phyloP scores from a whole-genome alignment of 30 jellyfish, hydroid and myxozoan genomes.

The Aurelia coerulea region DNA sequence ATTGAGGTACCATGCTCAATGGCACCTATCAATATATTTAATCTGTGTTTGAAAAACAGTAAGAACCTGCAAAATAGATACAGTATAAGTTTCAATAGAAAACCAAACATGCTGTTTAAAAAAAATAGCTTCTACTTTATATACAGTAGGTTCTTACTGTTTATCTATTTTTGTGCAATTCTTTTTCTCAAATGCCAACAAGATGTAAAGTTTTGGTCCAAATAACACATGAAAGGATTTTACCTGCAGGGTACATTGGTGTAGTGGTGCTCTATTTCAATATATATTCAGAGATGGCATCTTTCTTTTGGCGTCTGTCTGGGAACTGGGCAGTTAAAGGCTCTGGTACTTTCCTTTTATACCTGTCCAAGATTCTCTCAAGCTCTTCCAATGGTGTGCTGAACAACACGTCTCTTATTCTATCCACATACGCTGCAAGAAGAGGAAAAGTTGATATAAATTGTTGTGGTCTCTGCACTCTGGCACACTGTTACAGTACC shows the following conservation, averaged over 20 bases:
- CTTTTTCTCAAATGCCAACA: background rate
- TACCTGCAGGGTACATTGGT: slow-evolving; percentile 24
- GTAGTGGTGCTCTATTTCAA: slow-evolving; percentile 18
- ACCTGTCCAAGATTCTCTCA: slow-evolving; percentile 5
- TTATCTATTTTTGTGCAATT: background rate
- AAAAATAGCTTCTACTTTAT: background rate
- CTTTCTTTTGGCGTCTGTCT: slow-evolving; percentile 20
- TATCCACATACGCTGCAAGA: slow-evolving; percentile 16
- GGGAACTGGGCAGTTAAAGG: slow-evolving; percentile 27
- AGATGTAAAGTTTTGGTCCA: background rate
- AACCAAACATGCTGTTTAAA: background rate
- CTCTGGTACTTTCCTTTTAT: slow-evolving; percentile 18
- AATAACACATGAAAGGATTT: background rate
- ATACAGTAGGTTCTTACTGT: background rate
- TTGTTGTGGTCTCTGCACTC: background rate
- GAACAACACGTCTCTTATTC: slow-evolving; percentile 10
- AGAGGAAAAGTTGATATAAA: background rate
- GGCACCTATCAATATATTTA: no score
- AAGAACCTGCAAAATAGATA: no score
- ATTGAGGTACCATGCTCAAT: no score
- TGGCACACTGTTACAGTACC: no score
- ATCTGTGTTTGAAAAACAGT: no score
- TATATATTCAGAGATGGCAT: slow-evolving; percentile 17
- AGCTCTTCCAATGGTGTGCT: slow-evolving; percentile 24
- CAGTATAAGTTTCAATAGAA: no score